Conservation (phyloP, 2,113 vertebrate species). For the Typhlomys cinereus region DNA sequence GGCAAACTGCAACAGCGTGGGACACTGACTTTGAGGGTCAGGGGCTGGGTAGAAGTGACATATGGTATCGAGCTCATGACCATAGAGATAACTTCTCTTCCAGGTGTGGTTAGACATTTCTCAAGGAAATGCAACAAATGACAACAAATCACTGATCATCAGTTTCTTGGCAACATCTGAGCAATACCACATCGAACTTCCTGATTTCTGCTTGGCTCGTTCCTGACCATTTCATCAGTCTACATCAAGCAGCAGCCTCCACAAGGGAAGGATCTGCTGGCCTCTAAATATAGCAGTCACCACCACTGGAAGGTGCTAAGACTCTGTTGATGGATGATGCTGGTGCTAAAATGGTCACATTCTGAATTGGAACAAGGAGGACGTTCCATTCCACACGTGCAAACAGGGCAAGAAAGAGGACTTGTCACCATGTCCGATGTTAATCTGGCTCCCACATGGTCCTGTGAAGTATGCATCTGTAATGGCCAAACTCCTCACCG, state of each 20-base stretch:
- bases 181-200: neutral
- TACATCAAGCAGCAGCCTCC: conserved; percentile 36
- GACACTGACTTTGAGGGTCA: neutral
- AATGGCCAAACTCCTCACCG: neutral
- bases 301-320: conserved; percentile 29
- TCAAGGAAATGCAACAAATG: neutral
- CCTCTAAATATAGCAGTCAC: conserved; percentile 17
- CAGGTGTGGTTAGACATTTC: neutral
- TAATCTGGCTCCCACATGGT: neutral
- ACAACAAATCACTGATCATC: neutral
- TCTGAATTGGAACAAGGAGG: conserved; percentile 34
- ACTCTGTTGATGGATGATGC: conserved; percentile 5
- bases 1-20: too few species aligned
- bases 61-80: neutral
- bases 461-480: neutral
- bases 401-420: conserved; percentile 2
- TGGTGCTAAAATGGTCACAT: conserved; percentile 49
- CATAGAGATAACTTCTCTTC: neutral
- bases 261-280: neutral
- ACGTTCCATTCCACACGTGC: fast-evolving
- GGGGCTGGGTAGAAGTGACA: neutral
- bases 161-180: neutral
- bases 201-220: conserved; percentile 33
- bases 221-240: neutral
- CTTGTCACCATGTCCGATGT: neutral